Evolutionary conservation across 92 coral and sea anemone genomes (phyloP), one percentile per base, ranked within the genome.

Genomic region (Epizoanthus illoricatus): DNA sequence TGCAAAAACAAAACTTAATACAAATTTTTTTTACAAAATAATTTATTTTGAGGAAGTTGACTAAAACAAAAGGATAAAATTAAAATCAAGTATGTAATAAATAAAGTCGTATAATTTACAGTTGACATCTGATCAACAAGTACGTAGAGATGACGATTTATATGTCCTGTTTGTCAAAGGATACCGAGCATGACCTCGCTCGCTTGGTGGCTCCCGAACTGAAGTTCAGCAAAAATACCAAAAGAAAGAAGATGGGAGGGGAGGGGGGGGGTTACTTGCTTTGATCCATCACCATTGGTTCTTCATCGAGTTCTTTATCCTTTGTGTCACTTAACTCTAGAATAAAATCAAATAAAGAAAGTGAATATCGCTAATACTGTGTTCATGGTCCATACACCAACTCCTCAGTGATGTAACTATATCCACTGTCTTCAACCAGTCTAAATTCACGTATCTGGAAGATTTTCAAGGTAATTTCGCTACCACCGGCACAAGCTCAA

Each of bases 211-310:
- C 10, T 49, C 55, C 55, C 7, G 13, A 7, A 49, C 12, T 7
- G 55, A 49, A 49, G 55, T 3, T 3, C 10, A 49, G 55, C 6
- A 10, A 49, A 6, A n/a, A n/a, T n/a, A n/a, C n/a, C n/a, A n/a
- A 43, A 19, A 40, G 1, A 71, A 28, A 43, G 57, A 18, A 33
- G 75, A 45, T 1, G 18, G 54, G 2, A 69, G 54, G 40, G 56
- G 18, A 4, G 10, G 17, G 58, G 58, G 33, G 4, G 36, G 45
- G 47, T 3, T 42, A 42, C 3, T 5, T 12, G 33, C 74, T 16
- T 70, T 70, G 24, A 45, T 70, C 57, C 18, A 55, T 70, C 21
- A 43, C 19, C 75, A 70, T 70, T 40, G 58, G 75, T 18, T 41
- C 57, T 7, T 11, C 58, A 10, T 7, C 33, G 5, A 17, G 56